These are phyloP conservation scores for Orthonyx spaldingii DNA, from an alignment of 2,113 vertebrate species.

Conservation along the genomic window DNA sequence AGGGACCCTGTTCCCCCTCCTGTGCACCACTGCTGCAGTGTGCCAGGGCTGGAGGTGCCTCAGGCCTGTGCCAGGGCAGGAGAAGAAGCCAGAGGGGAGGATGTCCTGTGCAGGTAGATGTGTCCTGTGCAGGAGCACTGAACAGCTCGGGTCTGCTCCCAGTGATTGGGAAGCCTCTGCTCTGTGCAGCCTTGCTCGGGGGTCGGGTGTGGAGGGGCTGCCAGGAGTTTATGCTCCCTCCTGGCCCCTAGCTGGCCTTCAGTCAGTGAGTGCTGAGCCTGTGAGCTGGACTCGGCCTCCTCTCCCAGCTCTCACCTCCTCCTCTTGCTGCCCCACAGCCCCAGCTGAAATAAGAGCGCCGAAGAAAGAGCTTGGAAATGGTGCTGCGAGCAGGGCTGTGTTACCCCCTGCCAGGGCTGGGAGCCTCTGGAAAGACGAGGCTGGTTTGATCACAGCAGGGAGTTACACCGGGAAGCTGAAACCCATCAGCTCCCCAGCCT, in stretches of 20 bases:
- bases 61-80: background rate
- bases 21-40: background rate
- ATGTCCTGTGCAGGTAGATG: rapidly evolving
- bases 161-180: background rate
- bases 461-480: background rate
- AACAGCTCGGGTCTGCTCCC: background rate
- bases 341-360: background rate
- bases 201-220: rapidly evolving
- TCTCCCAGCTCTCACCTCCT: background rate
- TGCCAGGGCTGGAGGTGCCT: background rate
- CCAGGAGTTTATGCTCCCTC: background rate
- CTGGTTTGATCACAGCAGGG: background rate
- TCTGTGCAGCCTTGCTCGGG: rapidly evolving
- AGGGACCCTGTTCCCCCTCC: background rate
- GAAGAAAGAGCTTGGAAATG: background rate
- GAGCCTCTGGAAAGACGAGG: background rate
- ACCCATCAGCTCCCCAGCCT: background rate
- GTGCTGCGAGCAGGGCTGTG: background rate
- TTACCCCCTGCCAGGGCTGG: background rate
- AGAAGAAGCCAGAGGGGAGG: background rate
- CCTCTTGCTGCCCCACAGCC: background rate
- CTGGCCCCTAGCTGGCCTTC: rapidly evolving
- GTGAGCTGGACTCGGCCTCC: background rate
- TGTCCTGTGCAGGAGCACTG: background rate
- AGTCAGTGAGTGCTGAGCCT: background rate